Percentiles rank a stretch among this genome's conserved stretches.
phyloP scores from a whole-genome alignment of 2,113 vertebrate genomes.

The Istiophorus platypterus region DNA sequence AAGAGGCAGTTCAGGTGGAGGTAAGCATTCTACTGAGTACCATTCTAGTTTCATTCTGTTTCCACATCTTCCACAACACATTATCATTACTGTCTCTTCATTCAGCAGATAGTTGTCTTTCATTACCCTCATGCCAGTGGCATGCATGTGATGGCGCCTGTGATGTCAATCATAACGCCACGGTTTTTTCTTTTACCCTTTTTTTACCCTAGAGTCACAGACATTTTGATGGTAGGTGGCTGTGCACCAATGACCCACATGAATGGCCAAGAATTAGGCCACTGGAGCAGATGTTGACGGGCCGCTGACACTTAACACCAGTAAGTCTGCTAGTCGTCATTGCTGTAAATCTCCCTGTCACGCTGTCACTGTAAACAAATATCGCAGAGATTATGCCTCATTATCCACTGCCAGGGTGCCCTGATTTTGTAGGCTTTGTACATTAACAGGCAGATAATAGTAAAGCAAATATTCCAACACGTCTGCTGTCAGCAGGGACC shows the following conservation, averaged over 20 bases:
- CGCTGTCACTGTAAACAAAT: conserved; percentile 43
- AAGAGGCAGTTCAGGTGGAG: too few species aligned
- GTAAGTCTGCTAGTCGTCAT: conserved; percentile 33
- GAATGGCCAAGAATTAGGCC: conserved; percentile 67
- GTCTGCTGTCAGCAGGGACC: conserved; percentile 52
- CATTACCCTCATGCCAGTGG: neutral
- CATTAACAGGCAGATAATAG: conserved; percentile 1
- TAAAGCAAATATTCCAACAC: neutral
- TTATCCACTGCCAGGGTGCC: conserved; percentile 23
- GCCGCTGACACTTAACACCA: conserved; percentile 54
- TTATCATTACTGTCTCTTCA: neutral
- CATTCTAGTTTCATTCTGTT: too few species aligned
- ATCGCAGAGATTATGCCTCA: conserved; percentile 55
- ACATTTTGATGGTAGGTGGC: conserved; percentile 12
- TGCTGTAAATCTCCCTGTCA: conserved; percentile 43
- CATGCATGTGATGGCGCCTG: neutral
- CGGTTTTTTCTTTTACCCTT: neutral
- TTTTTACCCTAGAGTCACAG: neutral
- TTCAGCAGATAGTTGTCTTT: neutral
- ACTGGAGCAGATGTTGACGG: conserved; percentile 72
- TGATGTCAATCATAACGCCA: neutral
- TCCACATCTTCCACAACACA: neutral
- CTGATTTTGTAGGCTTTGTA: conserved; percentile 20
- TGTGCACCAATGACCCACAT: conserved; percentile 65
- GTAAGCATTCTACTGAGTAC: too few species aligned